Percentiles rank a stretch among this genome's conserved stretches.
Evolutionary conservation across 30 jellyfish, hydroid and myxozoan species (phyloP).

Genomic region (Cassiopea andromeda): DNA sequence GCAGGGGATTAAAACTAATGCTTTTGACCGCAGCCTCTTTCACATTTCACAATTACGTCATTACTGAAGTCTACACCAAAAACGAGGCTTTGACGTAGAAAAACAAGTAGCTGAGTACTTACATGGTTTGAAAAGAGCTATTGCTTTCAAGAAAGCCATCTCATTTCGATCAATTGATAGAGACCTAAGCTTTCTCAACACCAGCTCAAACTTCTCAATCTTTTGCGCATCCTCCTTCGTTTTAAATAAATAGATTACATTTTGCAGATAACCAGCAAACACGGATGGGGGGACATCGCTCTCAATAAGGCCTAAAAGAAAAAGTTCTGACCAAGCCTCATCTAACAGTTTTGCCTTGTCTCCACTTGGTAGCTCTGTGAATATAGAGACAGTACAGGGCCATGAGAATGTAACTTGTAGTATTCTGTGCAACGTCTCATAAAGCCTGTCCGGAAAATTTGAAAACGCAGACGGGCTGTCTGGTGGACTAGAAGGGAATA

Average conservation of each 20-base stretch:
- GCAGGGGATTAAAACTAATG: too few relatives aligned
- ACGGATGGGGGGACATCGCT: conserved; percentile 61
- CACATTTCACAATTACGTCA: too few relatives aligned
- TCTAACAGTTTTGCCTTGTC: conserved; percentile 69
- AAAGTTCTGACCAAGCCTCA: conserved; percentile 86
- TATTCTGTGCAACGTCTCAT: conserved; percentile 59
- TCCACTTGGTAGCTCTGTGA: conserved; percentile 77
- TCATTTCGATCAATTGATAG: conserved; percentile 80
- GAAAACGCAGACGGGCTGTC: conserved; percentile 68
- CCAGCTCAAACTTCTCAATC: conserved; percentile 64
- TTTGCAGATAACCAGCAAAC: conserved; percentile 59
- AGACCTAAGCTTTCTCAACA: conserved; percentile 65
- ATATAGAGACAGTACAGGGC: conserved; percentile 80
- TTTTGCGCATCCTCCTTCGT: conserved; percentile 44
- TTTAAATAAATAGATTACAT: conserved; percentile 23
- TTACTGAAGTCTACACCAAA: background rate
- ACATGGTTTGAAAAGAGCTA: conserved; percentile 90
- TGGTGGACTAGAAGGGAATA: conserved; percentile 73
- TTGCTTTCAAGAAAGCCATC: conserved; percentile 83
- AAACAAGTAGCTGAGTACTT: background rate
- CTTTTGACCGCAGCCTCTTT: too few relatives aligned
- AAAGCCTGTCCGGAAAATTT: conserved; percentile 38
- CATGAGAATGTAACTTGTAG: conserved; percentile 70
- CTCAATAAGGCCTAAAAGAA: conserved; percentile 68
- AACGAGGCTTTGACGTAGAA: background rate